A percentile compares a stretch with the other conserved stretches of the same genome.
phyloP scores from a whole-genome alignment of 2,113 vertebrate species.

The Synchiropus splendidus region DNA sequence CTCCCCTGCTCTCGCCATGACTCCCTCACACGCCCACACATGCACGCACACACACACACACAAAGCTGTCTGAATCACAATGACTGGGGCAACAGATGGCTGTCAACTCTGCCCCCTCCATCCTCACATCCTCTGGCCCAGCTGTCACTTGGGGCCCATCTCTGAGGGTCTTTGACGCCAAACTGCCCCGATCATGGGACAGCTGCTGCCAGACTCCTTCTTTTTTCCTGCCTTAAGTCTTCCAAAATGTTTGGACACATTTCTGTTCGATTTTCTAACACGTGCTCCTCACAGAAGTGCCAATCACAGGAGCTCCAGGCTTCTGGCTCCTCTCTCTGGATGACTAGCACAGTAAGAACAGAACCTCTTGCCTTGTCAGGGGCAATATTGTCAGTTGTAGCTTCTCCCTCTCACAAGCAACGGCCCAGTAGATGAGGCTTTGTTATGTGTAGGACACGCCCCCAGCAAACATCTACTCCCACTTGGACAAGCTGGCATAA shows the following conservation, averaged over 20 bases:
- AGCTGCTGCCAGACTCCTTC: slow-evolving; percentile 48
- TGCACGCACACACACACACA: slow-evolving; percentile 24
- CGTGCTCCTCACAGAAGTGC: too few relatives aligned
- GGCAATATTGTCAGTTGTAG: too few relatives aligned
- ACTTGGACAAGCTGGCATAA: too few relatives aligned
- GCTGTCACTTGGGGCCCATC: slow-evolving; percentile 53
- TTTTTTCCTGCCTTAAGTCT: slow-evolving; percentile 15
- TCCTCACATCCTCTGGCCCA: slow-evolving; percentile 55
- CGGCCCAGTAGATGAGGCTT: too few relatives aligned
- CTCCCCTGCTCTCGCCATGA: slow-evolving; percentile 7
- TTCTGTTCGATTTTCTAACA: neutral
- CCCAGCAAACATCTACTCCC: too few relatives aligned
- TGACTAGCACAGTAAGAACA: too few relatives aligned
- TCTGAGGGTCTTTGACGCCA: slow-evolving; percentile 51
- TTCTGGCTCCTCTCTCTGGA: too few relatives aligned
- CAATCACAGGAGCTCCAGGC: too few relatives aligned
- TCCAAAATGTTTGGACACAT: neutral
- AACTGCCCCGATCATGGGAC: slow-evolving; percentile 43
- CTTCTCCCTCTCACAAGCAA: too few relatives aligned
- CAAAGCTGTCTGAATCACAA: slow-evolving; percentile 55
- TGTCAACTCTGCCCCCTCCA: slow-evolving; percentile 53
- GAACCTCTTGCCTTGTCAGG: too few relatives aligned
- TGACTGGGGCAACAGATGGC: slow-evolving; percentile 66
- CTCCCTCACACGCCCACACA: slow-evolving; percentile 16
- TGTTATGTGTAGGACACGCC: too few relatives aligned